Evolutionary conservation across 2,888 invertebrate species (phyloP).

Genomic region (Imbricaverruca yamaguchii): DNA sequence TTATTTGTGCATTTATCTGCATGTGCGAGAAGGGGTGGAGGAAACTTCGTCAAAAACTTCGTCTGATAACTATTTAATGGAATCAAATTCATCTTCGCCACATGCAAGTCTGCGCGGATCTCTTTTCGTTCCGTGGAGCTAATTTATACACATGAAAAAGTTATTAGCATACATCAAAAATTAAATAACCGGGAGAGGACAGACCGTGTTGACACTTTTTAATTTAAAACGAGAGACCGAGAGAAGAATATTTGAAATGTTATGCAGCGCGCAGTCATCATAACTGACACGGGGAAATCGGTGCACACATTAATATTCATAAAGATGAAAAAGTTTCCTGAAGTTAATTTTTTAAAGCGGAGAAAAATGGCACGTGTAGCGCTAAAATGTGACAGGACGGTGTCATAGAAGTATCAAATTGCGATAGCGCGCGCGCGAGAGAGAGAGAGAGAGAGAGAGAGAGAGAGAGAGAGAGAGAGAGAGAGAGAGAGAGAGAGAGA

Average conservation of each 20-base stretch:
- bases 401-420: too few relatives aligned
- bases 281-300: background rate
- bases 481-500: too few relatives aligned
- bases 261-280: background rate
- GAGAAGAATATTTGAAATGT: background rate
- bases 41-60: background rate
- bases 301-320: conserved; percentile 4
- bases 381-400: too few relatives aligned
- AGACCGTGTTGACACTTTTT: conserved; percentile 22
- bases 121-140: background rate
- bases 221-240: conserved; percentile 5
- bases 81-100: conserved; percentile 8
- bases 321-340: too few relatives aligned
- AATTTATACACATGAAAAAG: conserved; percentile 23
- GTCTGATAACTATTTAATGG: background rate
- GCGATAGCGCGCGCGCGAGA: too few relatives aligned
- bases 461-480: too few relatives aligned
- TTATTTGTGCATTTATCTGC: conserved; percentile 1
- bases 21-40: background rate
- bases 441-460: too few relatives aligned
- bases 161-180: conserved; percentile 24
- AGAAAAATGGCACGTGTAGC: too few relatives aligned
- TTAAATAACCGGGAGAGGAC: background rate
- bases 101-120: background rate
- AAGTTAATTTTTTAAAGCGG: too few relatives aligned